Evolutionary conservation across 2,113 vertebrate genomes (phyloP), one percentile per base, ranked within the genome.

Genomic region (Promerops cafer): DNA sequence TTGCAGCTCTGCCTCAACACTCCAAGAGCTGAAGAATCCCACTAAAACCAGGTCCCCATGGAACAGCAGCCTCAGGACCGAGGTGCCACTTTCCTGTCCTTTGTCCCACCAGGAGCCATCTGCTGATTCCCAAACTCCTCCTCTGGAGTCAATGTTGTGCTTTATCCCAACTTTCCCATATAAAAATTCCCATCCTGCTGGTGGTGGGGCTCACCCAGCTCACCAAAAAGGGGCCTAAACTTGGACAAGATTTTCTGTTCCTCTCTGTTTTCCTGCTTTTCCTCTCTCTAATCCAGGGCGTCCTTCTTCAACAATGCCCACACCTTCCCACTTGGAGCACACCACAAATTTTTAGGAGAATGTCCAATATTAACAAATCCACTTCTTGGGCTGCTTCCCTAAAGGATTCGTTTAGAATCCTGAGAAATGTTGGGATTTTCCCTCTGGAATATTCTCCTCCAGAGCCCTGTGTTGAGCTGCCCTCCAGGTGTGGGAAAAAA

Each of bases 391-490:
- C 42, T 35, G 19, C 22, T 68, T 63, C 10, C 47, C 47, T 22
- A 28, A 42, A 30, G 21, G 31, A 5, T 53, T 3, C 2, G 4
- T n/a, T 64, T 23, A 15, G 9, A 28, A 49, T 33, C 49, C 9
- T 1, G 20, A 68, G 4, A 21, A 31, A 18, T 28, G 8, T 28
- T 45, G 37, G 37, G 31, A 3, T 63, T 77, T 79, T 7, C 19
- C 31, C 16, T 49, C 0, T n/a, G 60, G 54, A 31, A 15, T 9
- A 7, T 11, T 20, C 13, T 60, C 16, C 37, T 52, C 26, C 61
- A 37, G 8, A 9, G 0, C 2, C 28, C n/a, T 1, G 0, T 3
- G 13, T 2, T 24, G 27, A 79, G 24, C 18, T 28, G 2, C 35
- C 7, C 15, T 40, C 21, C 50, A 18, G 16, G 27, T 35, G 16